Evolutionary conservation across 2,888 invertebrate species (phyloP), one percentile per base, ranked within the genome.

Genomic region (Drosophila greeni): DNA sequence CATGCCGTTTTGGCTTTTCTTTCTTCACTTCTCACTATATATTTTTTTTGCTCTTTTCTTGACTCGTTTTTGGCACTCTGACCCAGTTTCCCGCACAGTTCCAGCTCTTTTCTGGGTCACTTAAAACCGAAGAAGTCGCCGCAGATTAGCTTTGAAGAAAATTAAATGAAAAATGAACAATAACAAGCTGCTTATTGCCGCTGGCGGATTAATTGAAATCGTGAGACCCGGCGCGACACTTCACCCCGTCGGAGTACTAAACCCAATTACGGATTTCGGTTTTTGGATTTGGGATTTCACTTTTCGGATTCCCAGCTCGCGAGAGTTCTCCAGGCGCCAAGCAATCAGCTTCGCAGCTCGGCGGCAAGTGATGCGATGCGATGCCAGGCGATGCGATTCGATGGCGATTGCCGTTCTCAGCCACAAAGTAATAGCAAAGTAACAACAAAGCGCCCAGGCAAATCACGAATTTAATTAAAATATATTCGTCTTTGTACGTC

Each of bases 391-490:
- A 45, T 31, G 18, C 45, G 29, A 60, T 59, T 66, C 45, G 45
- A 54, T 67, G 69, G 53, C 72, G 73, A 75, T 75, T 68, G 51
- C 60, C 61, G 37, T 49, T 26, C 66, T 43, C 60, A 23, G 48
- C 53, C 34, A 26, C 33, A 60, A 31, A 31, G 31, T 47, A 31
- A 47, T 47, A 31, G 31, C 31, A 31, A 11, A 26, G 16, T 18
- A 57, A 49, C 45, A 72, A 73, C 66, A 68, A 66, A 51, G 69
- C 65, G 65, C 36, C 58, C 26, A 39, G 62, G 43, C 62, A 75
- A 61, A 52, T 51, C 62, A 64, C 60, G 65, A 56, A 77, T 80
- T 79, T 82, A 74, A 82, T 82, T 79, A 82, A 82, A 80, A 72
- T 77, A 79, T 72, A 75, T 65, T 45, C 43, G 43, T 45, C 34